Percentiles rank a stretch among this genome's conserved stretches.
phyloP scores from a whole-genome alignment of 2,888 invertebrate species.

The Adineta ricciae region DNA sequence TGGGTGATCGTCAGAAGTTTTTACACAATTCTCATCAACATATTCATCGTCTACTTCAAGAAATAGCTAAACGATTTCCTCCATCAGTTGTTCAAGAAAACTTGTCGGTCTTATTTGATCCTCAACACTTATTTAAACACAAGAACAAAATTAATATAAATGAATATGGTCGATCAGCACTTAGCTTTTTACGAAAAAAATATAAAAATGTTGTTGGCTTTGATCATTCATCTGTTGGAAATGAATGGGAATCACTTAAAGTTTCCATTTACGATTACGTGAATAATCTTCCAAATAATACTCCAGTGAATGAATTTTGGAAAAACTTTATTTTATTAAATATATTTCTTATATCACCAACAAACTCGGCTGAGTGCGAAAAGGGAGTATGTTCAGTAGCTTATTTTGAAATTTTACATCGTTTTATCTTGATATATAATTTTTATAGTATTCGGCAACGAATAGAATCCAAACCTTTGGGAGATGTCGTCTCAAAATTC shows the following conservation, averaged over 20 bases:
- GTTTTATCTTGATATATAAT: not conserved
- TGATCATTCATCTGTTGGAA: not conserved
- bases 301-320: not conserved
- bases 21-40: not conserved
- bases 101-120: not conserved
- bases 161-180: not conserved
- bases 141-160: not conserved
- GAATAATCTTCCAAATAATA: not conserved
- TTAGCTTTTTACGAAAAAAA: not conserved
- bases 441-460: not conserved
- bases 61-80: not conserved
- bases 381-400: not conserved
- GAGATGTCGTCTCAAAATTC: not conserved
- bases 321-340: not conserved
- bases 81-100: not conserved
- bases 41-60: not conserved
- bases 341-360: not conserved
- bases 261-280: not conserved
- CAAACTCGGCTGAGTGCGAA: not conserved
- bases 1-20: not conserved
- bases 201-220: not conserved
- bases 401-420: not conserved
- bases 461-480: not conserved
- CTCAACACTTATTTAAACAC: not conserved
- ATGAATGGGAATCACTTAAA: not conserved